Evolutionary conservation across 2,888 invertebrate genomes (phyloP).

Genomic region (Tiliacea citrago): DNA sequence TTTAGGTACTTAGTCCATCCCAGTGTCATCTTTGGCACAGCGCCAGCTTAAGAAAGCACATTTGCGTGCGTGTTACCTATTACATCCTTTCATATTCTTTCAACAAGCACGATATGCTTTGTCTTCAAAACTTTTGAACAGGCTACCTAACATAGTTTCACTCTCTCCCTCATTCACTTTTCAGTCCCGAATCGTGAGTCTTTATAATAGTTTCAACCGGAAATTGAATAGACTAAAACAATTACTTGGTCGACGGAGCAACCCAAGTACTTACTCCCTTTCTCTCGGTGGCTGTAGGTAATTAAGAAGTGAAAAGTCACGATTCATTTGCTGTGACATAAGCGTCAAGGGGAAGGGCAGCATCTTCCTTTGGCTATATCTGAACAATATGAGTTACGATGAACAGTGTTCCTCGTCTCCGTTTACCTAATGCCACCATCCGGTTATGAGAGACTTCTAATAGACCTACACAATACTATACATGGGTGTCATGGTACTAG

Average conservation of each 20-base stretch:
- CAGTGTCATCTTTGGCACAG: neutral
- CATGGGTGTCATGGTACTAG: neutral
- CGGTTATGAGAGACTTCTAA: too few relatives aligned
- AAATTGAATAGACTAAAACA: conserved; percentile 48
- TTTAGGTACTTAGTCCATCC: neutral
- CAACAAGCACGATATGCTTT: neutral
- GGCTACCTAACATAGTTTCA: neutral
- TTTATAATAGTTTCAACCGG: conserved; percentile 23
- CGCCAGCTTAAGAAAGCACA: too few relatives aligned
- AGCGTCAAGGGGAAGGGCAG: neutral
- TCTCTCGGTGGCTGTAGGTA: conserved; percentile 41
- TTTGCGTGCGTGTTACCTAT: neutral
- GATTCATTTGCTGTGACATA: conserved; percentile 22
- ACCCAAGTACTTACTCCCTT: conserved; percentile 45
- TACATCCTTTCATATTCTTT: neutral
- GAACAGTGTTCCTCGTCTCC: neutral
- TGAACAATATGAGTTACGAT: neutral
- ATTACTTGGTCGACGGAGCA: conserved; percentile 51
- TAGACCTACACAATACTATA: conserved; percentile 1
- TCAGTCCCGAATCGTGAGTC: conserved; percentile 35
- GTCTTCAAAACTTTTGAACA: neutral
- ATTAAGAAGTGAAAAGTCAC: conserved; percentile 42
- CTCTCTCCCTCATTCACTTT: conserved; percentile 16
- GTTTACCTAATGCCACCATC: neutral
- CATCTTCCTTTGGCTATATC: neutral